Evolutionary conservation across 1,140 invertebrate genomes (phyloP), one percentile per base, ranked within the genome.

Genomic region (Philaenus spumarius): DNA sequence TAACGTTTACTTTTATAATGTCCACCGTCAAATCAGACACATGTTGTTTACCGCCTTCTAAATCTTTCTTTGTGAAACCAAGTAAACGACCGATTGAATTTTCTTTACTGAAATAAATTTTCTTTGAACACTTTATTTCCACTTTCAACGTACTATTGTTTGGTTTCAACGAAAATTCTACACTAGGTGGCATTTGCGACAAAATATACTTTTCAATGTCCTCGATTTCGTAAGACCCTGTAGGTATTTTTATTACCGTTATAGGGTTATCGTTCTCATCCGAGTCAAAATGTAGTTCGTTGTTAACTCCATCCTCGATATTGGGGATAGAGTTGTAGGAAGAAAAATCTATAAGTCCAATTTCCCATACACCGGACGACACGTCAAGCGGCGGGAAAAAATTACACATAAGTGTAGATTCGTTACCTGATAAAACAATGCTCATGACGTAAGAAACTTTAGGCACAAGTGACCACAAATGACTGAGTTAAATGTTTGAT

Each of bases 391-490:
- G 46, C 43, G 39, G 53, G 22, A 60, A 55, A 26, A 56, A 34
- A 1, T 12, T 34, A 22, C 22, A 42, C 11, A 17, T 48, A 9
- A 60, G 3, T 7, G 12, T 15, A 12, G 45, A 50, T 3, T 30
- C 45, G 17, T 42, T 20, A 7, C 53, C 23, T 7, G 23, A 35
- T 3, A 51, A 35, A 19, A 24, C 30, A 35, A 51, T 51, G 24
- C 30, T 51, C 23, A 35, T n/a, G 7, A n/a, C n/a, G 26, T 9
- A 12, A 51, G 26, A 35, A 51, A 51, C 14, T 51, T 34, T 12
- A 51, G 20, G 37, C 54, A 56, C 45, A 46, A 56, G 46, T 56
- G 54, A 46, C 54, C 54, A 46, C 54, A 56, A 45, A 20, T 45
- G 12, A 46, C 40, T 12, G 40, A 3, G 24, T 56, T 46, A 19